Base-by-base conservation (phyloP, 35 echinoderm and acorn worm species). In the Strongylocentrotus purpuratus region DNA sequence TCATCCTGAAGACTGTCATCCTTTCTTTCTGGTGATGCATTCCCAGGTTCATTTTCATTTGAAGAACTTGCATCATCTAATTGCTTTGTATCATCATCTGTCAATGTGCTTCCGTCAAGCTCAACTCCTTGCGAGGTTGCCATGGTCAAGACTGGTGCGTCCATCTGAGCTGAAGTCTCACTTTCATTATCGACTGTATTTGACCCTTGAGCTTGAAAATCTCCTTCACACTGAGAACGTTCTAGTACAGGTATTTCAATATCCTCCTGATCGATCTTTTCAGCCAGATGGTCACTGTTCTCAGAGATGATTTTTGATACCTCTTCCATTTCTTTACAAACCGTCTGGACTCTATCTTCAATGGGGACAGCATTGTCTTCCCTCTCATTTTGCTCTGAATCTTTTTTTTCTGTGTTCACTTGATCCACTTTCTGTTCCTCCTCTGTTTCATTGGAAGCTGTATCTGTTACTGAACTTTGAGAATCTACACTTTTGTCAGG, bases 281-380 rank as follows among this genome's bases (percentile, higher is more conserved):
- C 87, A 18, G 33, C 87, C 32, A 89, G 33, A 35, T 89, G 32
- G 15, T 31, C 87, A 28, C 87, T 89, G 7, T 33, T 46, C 87
- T 89, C 15, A 17, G 15, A 4, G 25, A 89, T 89, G 87, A 89
- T 20, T 89, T 89, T 89, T 14, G 87, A 89, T 12, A 89, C 87
- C 13, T 89, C 87, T 46, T 45, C 45, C 87, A 89, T 45, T 46
- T 89, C 87, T 46, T 89, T 89, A 15, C 87, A 11, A 46, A 89
- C 87, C 8, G 20, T 89, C 87, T 89, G 87, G 25, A 46, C 87
- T 89, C 87, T 89, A 20, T 89, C 87, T 31, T 89, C 87, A 89
- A 89, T 33, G 32, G 33, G 87, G 5, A 89, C 45, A 89, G 32
- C 32, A 45, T 35, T 41, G 33, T 46, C 87, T 33, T 89, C 20